Evolutionary conservation across 2,797 vertebrate genomes (phyloP).

Genomic region (Mus minutoides): DNA sequence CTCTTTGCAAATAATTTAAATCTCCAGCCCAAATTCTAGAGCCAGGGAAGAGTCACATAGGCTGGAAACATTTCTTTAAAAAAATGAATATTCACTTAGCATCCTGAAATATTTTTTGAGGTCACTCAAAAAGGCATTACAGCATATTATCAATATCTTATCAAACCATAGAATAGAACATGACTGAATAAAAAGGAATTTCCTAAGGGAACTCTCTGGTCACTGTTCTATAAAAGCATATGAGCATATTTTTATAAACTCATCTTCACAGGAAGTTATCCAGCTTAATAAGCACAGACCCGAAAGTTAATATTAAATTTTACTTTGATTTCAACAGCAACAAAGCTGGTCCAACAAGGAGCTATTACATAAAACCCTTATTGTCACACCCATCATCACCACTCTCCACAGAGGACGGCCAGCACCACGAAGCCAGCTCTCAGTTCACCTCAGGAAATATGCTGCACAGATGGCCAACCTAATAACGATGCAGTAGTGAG

Average conservation of each 20-base stretch:
- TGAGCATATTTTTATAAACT: conserved; percentile 75
- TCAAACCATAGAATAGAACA: conserved; percentile 62
- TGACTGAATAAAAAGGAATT: conserved; percentile 60
- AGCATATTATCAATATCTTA: conserved; percentile 68
- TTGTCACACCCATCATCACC: conserved; percentile 74
- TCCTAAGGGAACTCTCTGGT: conserved; percentile 59
- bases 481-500: conserved; percentile 69
- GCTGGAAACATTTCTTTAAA: conserved; percentile 39
- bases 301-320: conserved; percentile 82
- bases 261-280: conserved; percentile 80
- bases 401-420: conserved; percentile 67
- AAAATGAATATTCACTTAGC: conserved; percentile 67
- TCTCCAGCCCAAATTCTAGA: conserved; percentile 44
- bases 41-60: conserved; percentile 61
- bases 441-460: conserved; percentile 69
- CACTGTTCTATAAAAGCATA: conserved; percentile 75
- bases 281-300: conserved; percentile 78
- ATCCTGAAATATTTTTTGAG: conserved; percentile 50
- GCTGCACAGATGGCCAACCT: conserved; percentile 43
- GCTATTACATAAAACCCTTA: conserved; percentile 78
- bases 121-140: conserved; percentile 55
- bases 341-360: conserved; percentile 75
- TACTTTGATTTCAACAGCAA: conserved; percentile 78
- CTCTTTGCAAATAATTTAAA: conserved; percentile 63
- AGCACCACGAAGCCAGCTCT: conserved; percentile 67